Percentiles rank a stretch among this genome's conserved stretches.
phyloP scores from a whole-genome alignment of 2,113 vertebrate genomes.

The Crotalus horridus region DNA sequence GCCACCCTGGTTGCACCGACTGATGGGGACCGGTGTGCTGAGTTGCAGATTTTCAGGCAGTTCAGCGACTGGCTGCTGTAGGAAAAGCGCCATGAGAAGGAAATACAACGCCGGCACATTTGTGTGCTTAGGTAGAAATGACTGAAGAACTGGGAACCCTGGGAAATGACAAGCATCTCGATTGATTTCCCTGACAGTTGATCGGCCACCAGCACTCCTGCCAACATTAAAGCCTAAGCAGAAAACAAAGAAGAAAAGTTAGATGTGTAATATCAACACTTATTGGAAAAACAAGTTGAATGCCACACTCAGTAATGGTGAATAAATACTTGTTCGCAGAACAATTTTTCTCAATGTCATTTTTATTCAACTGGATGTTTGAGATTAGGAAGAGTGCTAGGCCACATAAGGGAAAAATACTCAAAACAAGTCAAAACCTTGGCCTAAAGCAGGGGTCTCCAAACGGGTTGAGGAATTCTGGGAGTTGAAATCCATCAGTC shows the following conservation, averaged over 20 bases:
- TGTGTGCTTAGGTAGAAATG: constrained; percentile 94
- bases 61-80: constrained; percentile 95
- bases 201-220: constrained; percentile 89
- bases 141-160: constrained; percentile 90
- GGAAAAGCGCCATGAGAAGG: constrained; percentile 96
- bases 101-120: constrained; percentile 97
- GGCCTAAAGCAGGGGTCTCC: not conserved
- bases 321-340: not conserved
- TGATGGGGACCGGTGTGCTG: constrained; percentile 76
- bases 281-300: not conserved
- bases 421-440: not conserved
- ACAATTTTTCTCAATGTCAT: not conserved
- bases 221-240: constrained; percentile 92
- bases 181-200: constrained; percentile 92
- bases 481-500: not conserved
- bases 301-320: not conserved
- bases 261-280: not conserved
- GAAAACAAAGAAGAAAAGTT: not conserved
- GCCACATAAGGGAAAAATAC: not conserved
- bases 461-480: not conserved
- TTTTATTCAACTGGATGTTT: not conserved
- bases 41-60: constrained; percentile 98
- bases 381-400: not conserved
- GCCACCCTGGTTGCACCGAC: constrained; percentile 74
- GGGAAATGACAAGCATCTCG: constrained; percentile 95